phyloP scores from a whole-genome alignment of 2,888 invertebrate genomes.

The Scotopteryx bipunctaria region DNA sequence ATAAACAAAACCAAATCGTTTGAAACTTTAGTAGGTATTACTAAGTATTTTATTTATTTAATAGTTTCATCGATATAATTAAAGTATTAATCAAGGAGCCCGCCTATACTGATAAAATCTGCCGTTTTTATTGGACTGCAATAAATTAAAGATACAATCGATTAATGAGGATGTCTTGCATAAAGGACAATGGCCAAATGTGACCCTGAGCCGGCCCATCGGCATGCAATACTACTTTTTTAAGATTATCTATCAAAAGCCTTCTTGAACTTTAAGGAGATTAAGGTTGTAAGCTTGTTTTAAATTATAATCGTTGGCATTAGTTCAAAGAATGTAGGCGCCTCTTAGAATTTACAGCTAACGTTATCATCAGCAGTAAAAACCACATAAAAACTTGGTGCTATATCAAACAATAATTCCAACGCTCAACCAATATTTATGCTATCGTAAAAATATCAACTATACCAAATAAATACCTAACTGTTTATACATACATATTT shows the following conservation, averaged over 20 bases:
- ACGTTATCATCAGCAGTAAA: constrained; percentile 21
- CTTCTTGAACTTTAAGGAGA: background rate
- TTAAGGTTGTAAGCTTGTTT: no score
- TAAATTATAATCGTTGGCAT: constrained; percentile 12
- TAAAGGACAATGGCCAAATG: constrained; percentile 20
- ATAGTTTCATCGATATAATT: constrained; percentile 17
- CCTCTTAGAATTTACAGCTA: constrained; percentile 10
- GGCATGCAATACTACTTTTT: background rate
- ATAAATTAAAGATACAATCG: constrained; percentile 19
- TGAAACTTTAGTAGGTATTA: no score
- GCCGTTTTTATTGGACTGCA: constrained; percentile 14
- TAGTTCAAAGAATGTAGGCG: constrained; percentile 19
- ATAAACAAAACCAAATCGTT: constrained; percentile 6
- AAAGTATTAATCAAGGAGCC: constrained; percentile 23
- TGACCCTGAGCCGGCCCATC: constrained; percentile 7
- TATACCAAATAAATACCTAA: background rate
- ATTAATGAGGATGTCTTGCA: constrained; percentile 14
- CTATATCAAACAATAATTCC: constrained; percentile 35
- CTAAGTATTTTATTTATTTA: no score
- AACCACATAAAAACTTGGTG: constrained; percentile 26
- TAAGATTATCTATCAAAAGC: background rate
- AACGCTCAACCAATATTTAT: constrained; percentile 40
- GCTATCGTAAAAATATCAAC: constrained; percentile 29
- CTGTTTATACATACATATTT: background rate
- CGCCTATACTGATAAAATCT: constrained; percentile 18